Evolutionary conservation across 2,888 invertebrate genomes (phyloP), one percentile per base, ranked within the genome.

Genomic region (Melanostoma scalare): DNA sequence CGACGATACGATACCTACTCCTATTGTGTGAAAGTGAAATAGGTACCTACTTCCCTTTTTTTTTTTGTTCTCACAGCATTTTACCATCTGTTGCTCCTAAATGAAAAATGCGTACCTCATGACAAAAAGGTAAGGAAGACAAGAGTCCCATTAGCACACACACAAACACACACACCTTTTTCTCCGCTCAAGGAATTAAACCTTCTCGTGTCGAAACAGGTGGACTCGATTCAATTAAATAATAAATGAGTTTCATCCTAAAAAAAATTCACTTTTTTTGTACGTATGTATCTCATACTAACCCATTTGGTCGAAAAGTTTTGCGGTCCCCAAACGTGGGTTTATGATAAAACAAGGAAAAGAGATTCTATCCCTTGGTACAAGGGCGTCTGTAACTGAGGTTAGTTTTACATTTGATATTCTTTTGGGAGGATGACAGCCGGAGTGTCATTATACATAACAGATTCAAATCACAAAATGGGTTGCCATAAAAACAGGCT

Each of bases 141-240:
- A 20, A 48, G 38, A 56, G 35, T 35, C 56, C 75, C 80, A 75
- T 69, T 71, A 71, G 80, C 46, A 65, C 58, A 75, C 53, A 80
- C 30, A 63, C 58, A 75, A 46, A 80, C 30, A 63, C 36, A 33
- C 10, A 6, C 35, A 20, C 20, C 20, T 20, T 20, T 20, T 46
- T 35, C 20, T 40, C 36, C 42, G 10, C 40, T 36, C 46, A 67
- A 40, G 31, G 30, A 65, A 63, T 58, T 65, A 52, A 67, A 46
- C 35, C 10, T 69, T 36, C 35, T 10, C 50, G n/a, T 60, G 63
- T 52, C 53, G 63, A 63, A 58, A 46, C 75, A 80, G 75, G 75
- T 80, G 75, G 56, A 75, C 50, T 35, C 46, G 33, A 65, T 80
- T 71, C 80, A 80, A 75, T 80, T 80, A 80, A 80, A 80, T 80